Evolutionary conservation across 2,888 invertebrate genomes (phyloP).

Genomic region (Cepaea hortensis): DNA sequence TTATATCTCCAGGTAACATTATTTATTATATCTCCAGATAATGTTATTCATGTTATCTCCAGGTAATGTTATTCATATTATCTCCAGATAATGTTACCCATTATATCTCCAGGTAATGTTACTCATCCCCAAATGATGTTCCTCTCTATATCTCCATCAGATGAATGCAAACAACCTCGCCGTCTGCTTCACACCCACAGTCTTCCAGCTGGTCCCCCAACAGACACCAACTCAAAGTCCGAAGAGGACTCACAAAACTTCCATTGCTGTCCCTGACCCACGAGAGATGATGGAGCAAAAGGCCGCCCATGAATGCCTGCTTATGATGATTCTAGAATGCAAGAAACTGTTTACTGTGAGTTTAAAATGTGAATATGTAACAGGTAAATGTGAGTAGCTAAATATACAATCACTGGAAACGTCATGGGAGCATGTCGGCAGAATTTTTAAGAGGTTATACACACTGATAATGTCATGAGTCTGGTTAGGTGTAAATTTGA

Average conservation of each 20-base stretch:
- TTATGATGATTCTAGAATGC: conserved; percentile 89
- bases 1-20: too few relatives aligned
- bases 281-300: conserved; percentile 93
- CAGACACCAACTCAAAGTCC: conserved; percentile 59
- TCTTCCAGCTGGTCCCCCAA: conserved; percentile 80
- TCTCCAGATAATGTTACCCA: too few relatives aligned
- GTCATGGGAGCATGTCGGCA: too few relatives aligned
- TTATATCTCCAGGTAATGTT: too few relatives aligned
- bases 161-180: conserved; percentile 97
- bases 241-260: conserved; percentile 76
- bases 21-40: too few relatives aligned
- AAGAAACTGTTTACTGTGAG: conserved; percentile 82
- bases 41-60: too few relatives aligned
- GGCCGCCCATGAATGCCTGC: conserved; percentile 93
- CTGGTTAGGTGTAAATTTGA: too few relatives aligned
- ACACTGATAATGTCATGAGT: too few relatives aligned
- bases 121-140: neutral
- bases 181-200: conserved; percentile 94
- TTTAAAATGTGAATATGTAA: neutral
- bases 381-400: too few relatives aligned
- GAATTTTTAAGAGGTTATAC: too few relatives aligned
- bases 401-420: too few relatives aligned
- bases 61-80: too few relatives aligned
- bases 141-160: conserved; percentile 78
- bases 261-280: conserved; percentile 88